phyloP scores from a whole-genome alignment of 2,888 invertebrate genomes.

The Mesorhabditis spiculigera region DNA sequence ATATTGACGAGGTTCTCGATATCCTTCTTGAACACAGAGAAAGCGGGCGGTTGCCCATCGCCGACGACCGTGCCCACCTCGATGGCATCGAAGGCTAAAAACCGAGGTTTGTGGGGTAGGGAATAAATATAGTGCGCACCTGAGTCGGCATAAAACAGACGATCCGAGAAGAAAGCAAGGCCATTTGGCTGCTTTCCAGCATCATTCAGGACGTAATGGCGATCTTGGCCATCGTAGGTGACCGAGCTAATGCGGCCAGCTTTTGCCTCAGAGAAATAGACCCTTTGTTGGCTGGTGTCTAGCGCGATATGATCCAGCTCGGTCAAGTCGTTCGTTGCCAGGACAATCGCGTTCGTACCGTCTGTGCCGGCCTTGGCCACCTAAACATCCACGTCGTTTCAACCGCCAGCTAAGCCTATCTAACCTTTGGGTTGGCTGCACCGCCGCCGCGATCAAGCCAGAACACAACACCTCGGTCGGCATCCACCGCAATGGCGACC shows the following conservation, averaged over 20 bases:
- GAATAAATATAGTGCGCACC: neutral
- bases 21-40: constrained; percentile 77
- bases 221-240: constrained; percentile 56
- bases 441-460: constrained; percentile 91
- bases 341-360: constrained; percentile 68
- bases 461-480: constrained; percentile 85
- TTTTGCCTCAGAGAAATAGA: constrained; percentile 76
- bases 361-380: constrained; percentile 82
- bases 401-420: constrained; percentile 64
- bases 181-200: constrained; percentile 54
- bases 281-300: constrained; percentile 72
- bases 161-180: constrained; percentile 50
- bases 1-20: constrained; percentile 71
- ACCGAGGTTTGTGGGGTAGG: constrained; percentile 69
- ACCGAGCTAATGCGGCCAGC: constrained; percentile 59
- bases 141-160: constrained; percentile 73
- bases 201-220: constrained; percentile 55
- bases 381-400: constrained; percentile 23
- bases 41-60: constrained; percentile 48
- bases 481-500: constrained; percentile 81
- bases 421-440: constrained; percentile 30
- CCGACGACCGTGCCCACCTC: constrained; percentile 48
- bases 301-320: constrained; percentile 75
- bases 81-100: constrained; percentile 75
- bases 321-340: constrained; percentile 61